These are phyloP conservation scores for Anseranas semipalmata DNA, from an alignment of 2,113 vertebrate genomes.

Conservation along the genomic window DNA sequence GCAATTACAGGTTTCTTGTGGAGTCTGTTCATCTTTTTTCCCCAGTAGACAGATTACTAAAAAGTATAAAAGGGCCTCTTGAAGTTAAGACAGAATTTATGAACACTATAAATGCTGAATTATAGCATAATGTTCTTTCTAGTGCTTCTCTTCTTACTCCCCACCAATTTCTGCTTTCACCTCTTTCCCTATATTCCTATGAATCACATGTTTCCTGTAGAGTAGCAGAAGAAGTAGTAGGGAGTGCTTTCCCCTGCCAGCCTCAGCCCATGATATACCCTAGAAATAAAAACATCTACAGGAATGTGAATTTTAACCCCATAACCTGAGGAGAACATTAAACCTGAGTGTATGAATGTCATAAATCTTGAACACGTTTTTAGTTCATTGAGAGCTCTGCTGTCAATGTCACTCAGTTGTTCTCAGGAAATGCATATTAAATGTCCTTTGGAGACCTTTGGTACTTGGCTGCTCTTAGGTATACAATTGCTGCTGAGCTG, in stretches of 20 bases:
- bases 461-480: neutral
- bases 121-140: neutral
- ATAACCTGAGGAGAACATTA: neutral
- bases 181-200: neutral
- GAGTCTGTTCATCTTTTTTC: neutral
- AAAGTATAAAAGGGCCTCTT: neutral
- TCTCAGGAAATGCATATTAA: neutral
- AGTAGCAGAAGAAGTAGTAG: neutral
- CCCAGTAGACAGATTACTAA: neutral
- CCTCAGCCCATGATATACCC: neutral
- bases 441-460: neutral
- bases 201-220: neutral
- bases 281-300: neutral
- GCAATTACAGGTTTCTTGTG: neutral
- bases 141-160: neutral
- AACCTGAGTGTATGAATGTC: neutral
- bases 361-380: neutral
- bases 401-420: neutral
- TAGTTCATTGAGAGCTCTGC: neutral
- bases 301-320: neutral
- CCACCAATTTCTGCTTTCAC: slow-evolving; percentile 3
- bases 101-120: slow-evolving; percentile 20
- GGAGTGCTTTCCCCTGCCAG: neutral
- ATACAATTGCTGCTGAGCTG: neutral
- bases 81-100: slow-evolving; percentile 32